Evolutionary conservation across 1,140 invertebrate species (phyloP).

Genomic region (Drosophila triauraria): DNA sequence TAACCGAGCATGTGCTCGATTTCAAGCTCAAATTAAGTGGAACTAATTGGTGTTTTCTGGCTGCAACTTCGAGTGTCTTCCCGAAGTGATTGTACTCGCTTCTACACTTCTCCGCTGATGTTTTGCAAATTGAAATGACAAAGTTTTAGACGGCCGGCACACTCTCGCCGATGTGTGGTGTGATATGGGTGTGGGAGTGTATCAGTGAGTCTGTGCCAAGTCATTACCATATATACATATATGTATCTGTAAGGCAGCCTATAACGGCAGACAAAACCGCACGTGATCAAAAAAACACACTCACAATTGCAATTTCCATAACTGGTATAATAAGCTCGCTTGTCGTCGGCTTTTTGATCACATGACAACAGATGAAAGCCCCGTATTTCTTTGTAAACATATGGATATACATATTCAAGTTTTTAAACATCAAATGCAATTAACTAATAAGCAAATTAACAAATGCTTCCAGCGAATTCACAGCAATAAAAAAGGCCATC

Average conservation of each 20-base stretch:
- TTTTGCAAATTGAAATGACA: conserved; percentile 58
- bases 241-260: conserved; percentile 9
- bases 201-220: conserved; percentile 18
- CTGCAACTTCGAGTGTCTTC: conserved; percentile 4
- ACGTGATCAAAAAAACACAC: conserved; percentile 63
- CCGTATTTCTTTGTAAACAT: background rate
- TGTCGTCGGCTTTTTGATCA: conserved; percentile 44
- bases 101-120: conserved; percentile 20
- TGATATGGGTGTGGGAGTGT: conserved; percentile 1
- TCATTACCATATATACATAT: conserved; percentile 38
- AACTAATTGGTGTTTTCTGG: conserved; percentile 32
- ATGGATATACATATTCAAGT: background rate
- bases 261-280: conserved; percentile 46
- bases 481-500: conserved; percentile 40
- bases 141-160: conserved; percentile 36
- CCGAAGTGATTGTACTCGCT: conserved; percentile 22
- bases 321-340: conserved; percentile 66
- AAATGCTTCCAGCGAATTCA: conserved; percentile 48
- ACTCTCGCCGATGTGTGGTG: conserved; percentile 1
- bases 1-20: conserved; percentile 9
- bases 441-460: conserved; percentile 66
- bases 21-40: conserved; percentile 25
- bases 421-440: conserved; percentile 55
- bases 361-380: conserved; percentile 53
- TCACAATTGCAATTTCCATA: conserved; percentile 52